Evolutionary conservation across 2,888 invertebrate species (phyloP).

Genomic region (Apamea crenata): DNA sequence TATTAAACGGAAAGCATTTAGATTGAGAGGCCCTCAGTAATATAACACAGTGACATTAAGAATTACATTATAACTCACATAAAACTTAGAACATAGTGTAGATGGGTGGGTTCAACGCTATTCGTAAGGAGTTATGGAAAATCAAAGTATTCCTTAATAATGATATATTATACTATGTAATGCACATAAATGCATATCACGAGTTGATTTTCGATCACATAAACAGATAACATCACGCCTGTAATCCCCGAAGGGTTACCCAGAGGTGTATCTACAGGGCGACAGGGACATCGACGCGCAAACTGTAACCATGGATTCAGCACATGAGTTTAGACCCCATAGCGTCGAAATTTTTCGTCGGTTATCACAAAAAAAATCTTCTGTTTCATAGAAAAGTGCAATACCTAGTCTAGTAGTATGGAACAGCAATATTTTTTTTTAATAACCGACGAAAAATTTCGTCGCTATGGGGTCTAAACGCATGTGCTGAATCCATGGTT

Average conservation of each 20-base stretch:
- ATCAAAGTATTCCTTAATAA: not conserved
- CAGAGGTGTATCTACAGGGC: not conserved
- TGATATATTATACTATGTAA: not conserved
- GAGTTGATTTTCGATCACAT: not conserved
- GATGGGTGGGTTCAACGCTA: not conserved
- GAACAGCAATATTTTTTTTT: no score
- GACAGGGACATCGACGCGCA: no score
- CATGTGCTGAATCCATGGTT: no score
- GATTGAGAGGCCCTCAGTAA: conserved; percentile 64
- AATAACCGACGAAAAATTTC: no score
- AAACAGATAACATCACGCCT: not conserved
- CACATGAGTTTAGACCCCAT: no score
- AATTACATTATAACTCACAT: conserved; percentile 58
- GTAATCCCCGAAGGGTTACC: not conserved
- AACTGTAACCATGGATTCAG: no score
- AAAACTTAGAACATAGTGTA: conserved; percentile 45
- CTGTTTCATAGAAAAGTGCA: no score
- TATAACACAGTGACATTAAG: conserved; percentile 61
- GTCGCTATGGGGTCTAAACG: no score
- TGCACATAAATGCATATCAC: not conserved
- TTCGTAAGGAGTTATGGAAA: not conserved
- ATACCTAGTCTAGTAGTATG: no score
- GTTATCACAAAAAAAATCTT: no score
- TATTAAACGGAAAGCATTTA: conserved; percentile 72
- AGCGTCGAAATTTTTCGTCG: no score